Evolutionary conservation across 2,888 invertebrate genomes (phyloP), one percentile per base, ranked within the genome.

Genomic region (Lycaena phlaeas): DNA sequence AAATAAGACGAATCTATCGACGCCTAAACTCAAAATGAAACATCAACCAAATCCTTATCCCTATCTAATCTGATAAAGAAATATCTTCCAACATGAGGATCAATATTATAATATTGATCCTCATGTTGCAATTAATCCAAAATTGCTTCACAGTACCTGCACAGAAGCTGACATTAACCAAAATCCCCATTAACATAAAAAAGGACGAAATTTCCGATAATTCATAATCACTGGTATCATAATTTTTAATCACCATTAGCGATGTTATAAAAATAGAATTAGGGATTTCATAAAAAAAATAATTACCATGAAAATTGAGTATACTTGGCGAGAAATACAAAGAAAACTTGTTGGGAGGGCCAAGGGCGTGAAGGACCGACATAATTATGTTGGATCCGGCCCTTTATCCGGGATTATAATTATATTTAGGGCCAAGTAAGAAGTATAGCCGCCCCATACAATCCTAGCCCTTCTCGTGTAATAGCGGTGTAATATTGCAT

Each of bases 301-400:
- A 70, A 79, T 79, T 76, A 77, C 64, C 75, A 75, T 77, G 77
- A 78, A 77, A 76, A 77, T 68, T 60, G 64, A 64, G 61, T 68
- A 62, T 34, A 30, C 30, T 30, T 65, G 70, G 50, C 50, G 44
- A 51, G 44, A 51, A 52, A 59, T 57, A 52, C 56, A 53, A 51
- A 53, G 45, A 45, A 51, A 50, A 49, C 42, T 45, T 43, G 48
- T 39, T 40, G 43, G 46, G 37, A 46, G 44, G 44, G 44, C 38
- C 36, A 42, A 38, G 27, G 40, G 30, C 42, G 43, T 43, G 37
- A 29, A 36, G 49, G 51, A 50, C 57, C 49, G 51, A 42, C 51
- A 56, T 67, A 67, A 68, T 68, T 64, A 68, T 59, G 59, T 60
- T 57, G 56, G 54, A 56, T 57, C 61, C 57, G 61, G 53, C 58